Conservation (phyloP, 2,888 invertebrate species). For the Tortrix viridana region DNA sequence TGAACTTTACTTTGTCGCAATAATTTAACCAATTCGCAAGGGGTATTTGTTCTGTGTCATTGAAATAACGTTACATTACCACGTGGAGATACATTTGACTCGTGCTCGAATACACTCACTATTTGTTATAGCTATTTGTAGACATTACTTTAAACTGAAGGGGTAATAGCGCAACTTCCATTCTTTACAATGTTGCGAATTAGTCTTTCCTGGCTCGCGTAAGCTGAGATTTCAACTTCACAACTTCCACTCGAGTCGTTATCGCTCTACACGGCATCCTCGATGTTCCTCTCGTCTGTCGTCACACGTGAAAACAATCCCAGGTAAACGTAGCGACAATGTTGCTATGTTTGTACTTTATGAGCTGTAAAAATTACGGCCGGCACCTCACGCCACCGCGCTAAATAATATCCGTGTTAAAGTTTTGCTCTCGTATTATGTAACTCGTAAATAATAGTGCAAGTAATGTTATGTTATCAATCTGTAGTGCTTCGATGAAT, state of each 20-base stretch:
- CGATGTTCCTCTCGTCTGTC: constrained; percentile 19
- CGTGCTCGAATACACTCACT: too few relatives aligned
- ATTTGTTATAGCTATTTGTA: too few relatives aligned
- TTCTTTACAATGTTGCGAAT: constrained; percentile 28
- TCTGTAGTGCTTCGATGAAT: background rate
- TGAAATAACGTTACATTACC: background rate
- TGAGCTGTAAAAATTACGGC: constrained; percentile 67
- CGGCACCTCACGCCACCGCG: constrained; percentile 46
- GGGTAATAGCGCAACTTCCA: constrained; percentile 3
- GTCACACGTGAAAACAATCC: constrained; percentile 17
- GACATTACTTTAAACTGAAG: too few relatives aligned
- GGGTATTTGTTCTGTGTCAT: background rate
- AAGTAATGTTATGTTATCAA: constrained; percentile 3
- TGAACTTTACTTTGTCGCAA: constrained; percentile 22
- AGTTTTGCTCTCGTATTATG: background rate
- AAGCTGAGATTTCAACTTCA: constrained; percentile 35
- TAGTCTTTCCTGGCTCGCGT: constrained; percentile 25
- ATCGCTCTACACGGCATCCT: constrained; percentile 22
- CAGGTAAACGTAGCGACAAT: constrained; percentile 48
- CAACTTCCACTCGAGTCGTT: constrained; percentile 20
- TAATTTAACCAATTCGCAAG: constrained; percentile 18
- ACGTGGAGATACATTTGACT: too few relatives aligned
- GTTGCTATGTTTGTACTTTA: constrained; percentile 57
- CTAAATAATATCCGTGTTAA: constrained; percentile 39
- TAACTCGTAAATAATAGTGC: background rate